phyloP scores from a whole-genome alignment of 2,888 invertebrate genomes.

The Linnaemya tessellans region DNA sequence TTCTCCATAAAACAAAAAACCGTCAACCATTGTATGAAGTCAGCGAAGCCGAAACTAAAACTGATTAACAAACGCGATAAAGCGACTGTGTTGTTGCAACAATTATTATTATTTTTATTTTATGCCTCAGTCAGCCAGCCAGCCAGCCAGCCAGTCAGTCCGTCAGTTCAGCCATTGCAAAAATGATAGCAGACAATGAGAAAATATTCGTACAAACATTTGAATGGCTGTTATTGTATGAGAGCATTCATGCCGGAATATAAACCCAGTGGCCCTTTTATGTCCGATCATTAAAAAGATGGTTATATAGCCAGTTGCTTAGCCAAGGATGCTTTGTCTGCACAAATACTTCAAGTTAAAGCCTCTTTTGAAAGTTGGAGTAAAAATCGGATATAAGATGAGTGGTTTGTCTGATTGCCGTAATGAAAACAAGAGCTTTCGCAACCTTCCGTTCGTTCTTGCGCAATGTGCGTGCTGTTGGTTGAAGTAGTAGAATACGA shows the following conservation, averaged over 20 bases:
- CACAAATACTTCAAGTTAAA: no score
- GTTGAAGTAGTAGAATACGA: no score
- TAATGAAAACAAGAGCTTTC: no score
- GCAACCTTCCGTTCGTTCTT: no score
- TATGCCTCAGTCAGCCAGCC: constrained; percentile 19
- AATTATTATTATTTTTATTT: constrained; percentile 72
- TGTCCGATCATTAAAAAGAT: no score
- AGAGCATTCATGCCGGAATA: background rate
- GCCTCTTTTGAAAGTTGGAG: no score
- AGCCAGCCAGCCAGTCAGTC: constrained; percentile 17
- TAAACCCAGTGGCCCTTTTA: background rate
- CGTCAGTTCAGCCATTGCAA: constrained; percentile 62
- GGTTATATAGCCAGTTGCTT: no score
- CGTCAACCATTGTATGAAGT: constrained; percentile 74
- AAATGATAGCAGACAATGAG: constrained; percentile 28
- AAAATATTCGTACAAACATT: background rate
- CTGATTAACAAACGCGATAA: constrained; percentile 75
- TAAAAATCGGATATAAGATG: no score
- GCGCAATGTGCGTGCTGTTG: no score
- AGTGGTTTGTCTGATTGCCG: no score
- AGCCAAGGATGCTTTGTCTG: no score
- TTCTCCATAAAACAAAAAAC: background rate
- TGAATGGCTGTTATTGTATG: background rate
- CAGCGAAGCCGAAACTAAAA: constrained; percentile 76
- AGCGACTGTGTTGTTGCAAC: constrained; percentile 65